Conservation (phyloP, 1,140 invertebrate species). For the Heliothis subflexa region DNA sequence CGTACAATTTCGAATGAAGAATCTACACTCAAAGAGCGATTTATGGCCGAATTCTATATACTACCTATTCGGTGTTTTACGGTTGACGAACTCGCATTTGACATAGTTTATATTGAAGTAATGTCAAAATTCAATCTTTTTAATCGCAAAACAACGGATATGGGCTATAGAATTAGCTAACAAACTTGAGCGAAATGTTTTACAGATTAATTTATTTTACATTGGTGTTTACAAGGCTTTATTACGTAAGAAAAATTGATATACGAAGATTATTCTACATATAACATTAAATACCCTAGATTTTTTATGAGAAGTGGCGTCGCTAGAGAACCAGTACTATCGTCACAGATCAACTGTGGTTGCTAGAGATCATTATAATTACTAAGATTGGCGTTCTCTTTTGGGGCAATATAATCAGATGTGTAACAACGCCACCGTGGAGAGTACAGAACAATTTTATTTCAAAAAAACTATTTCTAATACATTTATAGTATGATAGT, state of each 20-base stretch:
- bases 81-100: background rate
- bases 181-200: background rate
- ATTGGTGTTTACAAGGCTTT: background rate
- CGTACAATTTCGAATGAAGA: background rate
- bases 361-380: background rate
- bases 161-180: background rate
- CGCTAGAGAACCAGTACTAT: background rate
- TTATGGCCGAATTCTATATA: background rate
- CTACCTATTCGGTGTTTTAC: too few relatives aligned
- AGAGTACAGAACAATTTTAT: background rate
- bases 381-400: too few relatives aligned
- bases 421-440: constrained; percentile 15
- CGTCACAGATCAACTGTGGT: background rate
- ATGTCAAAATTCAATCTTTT: too few relatives aligned
- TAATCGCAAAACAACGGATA: too few relatives aligned
- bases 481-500: background rate
- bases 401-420: constrained; percentile 28
- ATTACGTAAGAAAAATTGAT: background rate
- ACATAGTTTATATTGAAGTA: too few relatives aligned
- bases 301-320: constrained; percentile 9
- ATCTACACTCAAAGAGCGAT: background rate
- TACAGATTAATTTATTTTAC: background rate
- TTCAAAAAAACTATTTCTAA: constrained; percentile 21
- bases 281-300: background rate
- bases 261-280: constrained; percentile 13